phyloP scores from a whole-genome alignment of 2,113 vertebrate genomes.

The Synodontis membranacea region DNA sequence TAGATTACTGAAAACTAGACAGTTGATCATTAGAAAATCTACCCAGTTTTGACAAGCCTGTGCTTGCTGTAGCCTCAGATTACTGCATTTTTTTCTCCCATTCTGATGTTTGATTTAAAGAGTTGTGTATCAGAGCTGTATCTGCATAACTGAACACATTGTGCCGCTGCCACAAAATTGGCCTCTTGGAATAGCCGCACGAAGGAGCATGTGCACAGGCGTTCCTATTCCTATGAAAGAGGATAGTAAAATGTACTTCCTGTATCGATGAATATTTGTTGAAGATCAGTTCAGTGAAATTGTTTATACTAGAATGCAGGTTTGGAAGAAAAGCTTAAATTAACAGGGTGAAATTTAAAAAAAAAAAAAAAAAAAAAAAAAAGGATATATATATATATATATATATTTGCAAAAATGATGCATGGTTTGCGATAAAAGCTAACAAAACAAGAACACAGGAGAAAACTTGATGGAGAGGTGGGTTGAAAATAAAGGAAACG shows the following conservation, averaged over 20 bases:
- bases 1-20: not conserved
- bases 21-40: not conserved
- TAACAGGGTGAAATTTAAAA: not conserved
- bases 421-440: conserved; percentile 52
- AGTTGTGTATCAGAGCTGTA: not conserved
- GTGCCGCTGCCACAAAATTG: not conserved
- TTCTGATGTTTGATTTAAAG: not conserved
- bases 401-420: conserved; percentile 23
- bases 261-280: not conserved
- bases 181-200: not conserved
- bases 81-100: not conserved
- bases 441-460: conserved; percentile 63
- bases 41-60: not conserved
- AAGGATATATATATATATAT: too few species aligned
- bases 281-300: not conserved
- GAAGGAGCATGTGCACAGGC: not conserved
- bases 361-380: too few species aligned
- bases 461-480: conserved; percentile 75
- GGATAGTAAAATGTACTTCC: not conserved
- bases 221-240: not conserved
- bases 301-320: not conserved
- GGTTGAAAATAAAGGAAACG: conserved; percentile 96
- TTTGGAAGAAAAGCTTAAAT: not conserved
- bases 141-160: not conserved
- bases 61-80: not conserved